A percentile compares a stretch with the other conserved stretches of the same genome.
Conservation (phyloP, 2,888 invertebrate genomes). For the Drosophila pseudotalamancana region DNA sequence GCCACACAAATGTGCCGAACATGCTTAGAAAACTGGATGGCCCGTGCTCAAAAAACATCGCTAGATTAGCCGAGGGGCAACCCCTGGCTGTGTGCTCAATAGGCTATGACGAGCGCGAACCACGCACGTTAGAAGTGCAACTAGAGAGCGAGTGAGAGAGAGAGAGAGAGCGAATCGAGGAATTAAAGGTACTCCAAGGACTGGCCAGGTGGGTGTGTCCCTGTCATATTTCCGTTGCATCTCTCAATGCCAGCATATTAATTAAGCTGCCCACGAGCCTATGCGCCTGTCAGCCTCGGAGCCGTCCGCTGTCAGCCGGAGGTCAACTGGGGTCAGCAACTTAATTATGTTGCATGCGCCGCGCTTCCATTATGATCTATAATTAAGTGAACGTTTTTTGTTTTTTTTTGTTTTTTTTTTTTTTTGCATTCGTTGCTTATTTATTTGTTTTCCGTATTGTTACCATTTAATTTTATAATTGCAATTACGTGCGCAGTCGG, state of each 20-base stretch:
- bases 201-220: conserved; percentile 44
- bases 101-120: conserved; percentile 67
- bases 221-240: conserved; percentile 50
- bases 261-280: conserved; percentile 69
- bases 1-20: conserved; percentile 60
- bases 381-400: conserved; percentile 14
- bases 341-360: conserved; percentile 68
- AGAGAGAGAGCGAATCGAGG: conserved; percentile 5
- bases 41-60: conserved; percentile 44
- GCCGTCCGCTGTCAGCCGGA: conserved; percentile 32
- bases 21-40: conserved; percentile 26
- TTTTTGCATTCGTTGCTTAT: conserved; percentile 42
- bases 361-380: conserved; percentile 45
- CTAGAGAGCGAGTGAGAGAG: background rate
- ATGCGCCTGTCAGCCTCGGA: conserved; percentile 64
- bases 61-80: conserved; percentile 20
- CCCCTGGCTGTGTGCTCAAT: conserved; percentile 68
- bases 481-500: conserved; percentile 55
- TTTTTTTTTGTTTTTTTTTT: conserved; percentile 16
- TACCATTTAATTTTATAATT: conserved; percentile 75
- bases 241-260: conserved; percentile 64
- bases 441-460: conserved; percentile 59
- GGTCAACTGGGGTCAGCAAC: conserved; percentile 57
- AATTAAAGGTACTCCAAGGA: conserved; percentile 7
- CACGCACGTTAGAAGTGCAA: conserved; percentile 40